A percentile compares a stretch with the other conserved stretches of the same genome.
Conservation (phyloP, 1,140 invertebrate genomes). For the Brachionus asplanchnoidis region DNA sequence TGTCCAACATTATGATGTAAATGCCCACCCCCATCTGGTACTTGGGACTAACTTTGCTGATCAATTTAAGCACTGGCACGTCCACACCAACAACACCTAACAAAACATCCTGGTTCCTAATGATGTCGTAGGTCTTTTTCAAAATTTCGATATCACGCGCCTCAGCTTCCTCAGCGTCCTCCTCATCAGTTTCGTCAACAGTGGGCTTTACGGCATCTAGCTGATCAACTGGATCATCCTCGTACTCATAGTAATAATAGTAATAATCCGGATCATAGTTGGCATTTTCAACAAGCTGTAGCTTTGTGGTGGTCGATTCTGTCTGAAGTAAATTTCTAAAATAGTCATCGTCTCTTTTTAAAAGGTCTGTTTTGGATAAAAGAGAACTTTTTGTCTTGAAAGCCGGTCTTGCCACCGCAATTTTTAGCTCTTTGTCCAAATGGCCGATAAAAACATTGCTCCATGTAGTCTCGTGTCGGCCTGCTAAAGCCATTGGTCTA, state of each 20-base stretch:
- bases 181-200: background rate
- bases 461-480: slow-evolving; percentile 32
- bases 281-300: background rate
- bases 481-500: slow-evolving; percentile 21
- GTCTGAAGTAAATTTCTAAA: background rate
- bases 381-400: background rate
- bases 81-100: slow-evolving; percentile 41
- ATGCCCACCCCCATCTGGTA: slow-evolving; percentile 35
- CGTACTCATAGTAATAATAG: background rate
- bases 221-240: background rate
- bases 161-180: background rate
- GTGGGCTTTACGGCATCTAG: background rate
- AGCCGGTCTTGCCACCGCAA: slow-evolving; percentile 31
- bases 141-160: background rate
- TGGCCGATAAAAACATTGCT: slow-evolving; percentile 42
- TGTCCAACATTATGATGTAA: slow-evolving; percentile 36
- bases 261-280: background rate
- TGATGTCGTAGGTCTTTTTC: background rate
- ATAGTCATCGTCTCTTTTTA: background rate
- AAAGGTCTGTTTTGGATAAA: background rate
- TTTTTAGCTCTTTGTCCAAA: slow-evolving; percentile 42
- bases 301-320: background rate
- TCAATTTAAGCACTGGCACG: slow-evolving; percentile 28
- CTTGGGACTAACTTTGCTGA: slow-evolving; percentile 27
- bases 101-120: background rate